These are phyloP conservation scores for Paradisaea rubra DNA, from an alignment of 2,113 vertebrate species.

Conservation along the genomic window DNA sequence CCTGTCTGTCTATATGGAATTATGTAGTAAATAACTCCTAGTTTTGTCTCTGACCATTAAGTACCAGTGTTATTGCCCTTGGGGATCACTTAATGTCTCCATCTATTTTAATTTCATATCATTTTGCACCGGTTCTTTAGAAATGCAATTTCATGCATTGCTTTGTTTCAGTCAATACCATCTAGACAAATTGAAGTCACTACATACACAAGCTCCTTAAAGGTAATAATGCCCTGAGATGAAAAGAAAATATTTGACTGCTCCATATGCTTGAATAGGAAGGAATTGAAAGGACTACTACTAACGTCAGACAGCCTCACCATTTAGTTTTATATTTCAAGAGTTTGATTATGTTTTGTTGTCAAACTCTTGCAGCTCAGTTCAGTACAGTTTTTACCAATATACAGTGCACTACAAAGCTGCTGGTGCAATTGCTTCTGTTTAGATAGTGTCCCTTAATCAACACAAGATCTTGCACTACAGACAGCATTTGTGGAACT, in stretches of 20 bases:
- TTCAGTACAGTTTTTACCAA: not conserved
- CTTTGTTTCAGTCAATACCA: slow-evolving; percentile 58
- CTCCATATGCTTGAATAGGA: not conserved
- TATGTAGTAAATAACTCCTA: not conserved
- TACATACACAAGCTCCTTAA: slow-evolving; percentile 31
- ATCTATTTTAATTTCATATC: slow-evolving; percentile 60
- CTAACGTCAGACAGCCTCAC: not conserved
- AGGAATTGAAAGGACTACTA: not conserved
- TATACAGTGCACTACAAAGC: not conserved
- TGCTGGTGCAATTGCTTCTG: not conserved
- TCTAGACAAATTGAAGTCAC: slow-evolving; percentile 21
- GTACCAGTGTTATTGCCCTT: not conserved
- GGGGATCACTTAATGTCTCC: slow-evolving; percentile 42
- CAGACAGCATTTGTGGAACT: not conserved
- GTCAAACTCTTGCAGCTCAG: not conserved
- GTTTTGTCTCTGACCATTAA: slow-evolving; percentile 42
- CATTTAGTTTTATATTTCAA: slow-evolving; percentile 12
- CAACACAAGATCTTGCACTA: not conserved
- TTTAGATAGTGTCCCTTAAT: not conserved
- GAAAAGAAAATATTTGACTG: slow-evolving; percentile 30
- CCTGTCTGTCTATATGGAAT: not conserved
- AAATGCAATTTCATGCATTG: slow-evolving; percentile 49
- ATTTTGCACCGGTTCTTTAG: slow-evolving; percentile 47
- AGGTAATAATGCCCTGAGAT: slow-evolving; percentile 6
- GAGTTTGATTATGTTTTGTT: not conserved